Evolutionary conservation across 2,113 vertebrate genomes (phyloP).

Genomic region (Mus spicilegus): DNA sequence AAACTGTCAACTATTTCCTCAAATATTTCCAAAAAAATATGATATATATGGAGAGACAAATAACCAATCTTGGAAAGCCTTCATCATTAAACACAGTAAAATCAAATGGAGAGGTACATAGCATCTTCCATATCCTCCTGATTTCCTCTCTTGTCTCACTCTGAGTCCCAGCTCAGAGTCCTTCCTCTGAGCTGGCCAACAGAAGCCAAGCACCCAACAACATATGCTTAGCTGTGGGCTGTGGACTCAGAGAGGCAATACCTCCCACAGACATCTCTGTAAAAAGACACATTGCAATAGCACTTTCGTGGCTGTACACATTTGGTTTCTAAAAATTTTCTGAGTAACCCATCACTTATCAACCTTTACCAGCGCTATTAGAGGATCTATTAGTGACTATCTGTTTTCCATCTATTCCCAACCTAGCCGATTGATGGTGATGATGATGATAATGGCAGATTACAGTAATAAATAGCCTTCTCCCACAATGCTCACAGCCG

Average conservation of each 20-base stretch:
- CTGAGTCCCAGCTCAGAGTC: neutral
- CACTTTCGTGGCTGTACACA: neutral
- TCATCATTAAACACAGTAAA: neutral
- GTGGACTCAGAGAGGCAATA: neutral
- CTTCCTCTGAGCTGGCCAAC: constrained; percentile 14
- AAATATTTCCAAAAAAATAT: neutral
- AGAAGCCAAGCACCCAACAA: neutral
- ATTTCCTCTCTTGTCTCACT: neutral
- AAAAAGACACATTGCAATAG: neutral
- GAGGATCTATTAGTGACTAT: neutral
- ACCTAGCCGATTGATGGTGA: neutral
- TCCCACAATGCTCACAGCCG: neutral
- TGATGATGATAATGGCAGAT: neutral
- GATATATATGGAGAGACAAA: neutral
- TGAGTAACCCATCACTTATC: constrained; percentile 6
- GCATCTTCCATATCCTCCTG: neutral
- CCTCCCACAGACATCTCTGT: neutral
- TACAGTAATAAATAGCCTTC: neutral
- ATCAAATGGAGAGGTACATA: neutral
- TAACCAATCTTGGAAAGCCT: neutral
- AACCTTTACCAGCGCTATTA: neutral
- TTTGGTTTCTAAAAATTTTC: constrained; percentile 2
- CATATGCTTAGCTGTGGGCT: neutral
- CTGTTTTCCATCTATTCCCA: neutral
- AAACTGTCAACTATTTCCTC: constrained; percentile 9